A percentile compares a stretch with the other conserved stretches of the same genome.
These are phyloP conservation scores for Rutilus rutilus DNA, from an alignment of 2,113 vertebrate species.

Conservation along the genomic window DNA sequence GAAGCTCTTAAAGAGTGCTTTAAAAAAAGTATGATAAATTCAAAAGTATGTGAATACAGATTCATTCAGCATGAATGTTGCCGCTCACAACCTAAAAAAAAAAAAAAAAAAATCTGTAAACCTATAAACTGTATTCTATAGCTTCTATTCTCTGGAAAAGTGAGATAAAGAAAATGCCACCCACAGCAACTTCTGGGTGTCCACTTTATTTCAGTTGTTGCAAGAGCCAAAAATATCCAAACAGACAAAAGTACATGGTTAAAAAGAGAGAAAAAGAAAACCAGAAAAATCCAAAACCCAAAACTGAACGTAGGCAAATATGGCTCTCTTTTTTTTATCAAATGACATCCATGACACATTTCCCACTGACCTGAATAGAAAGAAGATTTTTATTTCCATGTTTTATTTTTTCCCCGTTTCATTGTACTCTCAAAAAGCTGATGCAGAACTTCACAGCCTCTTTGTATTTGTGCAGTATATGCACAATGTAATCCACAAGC, in stretches of 20 bases:
- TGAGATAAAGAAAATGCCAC: conserved; percentile 30
- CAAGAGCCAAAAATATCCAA: conserved; percentile 15
- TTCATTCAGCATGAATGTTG: neutral
- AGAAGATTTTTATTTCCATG: conserved; percentile 18
- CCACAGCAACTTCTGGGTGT: conserved; percentile 23
- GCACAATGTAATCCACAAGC: conserved; percentile 28
- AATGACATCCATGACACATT: conserved; percentile 26
- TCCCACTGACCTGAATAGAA: conserved; percentile 22
- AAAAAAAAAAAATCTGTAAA: neutral
- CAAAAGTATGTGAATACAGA: neutral
- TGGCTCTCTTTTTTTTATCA: neutral
- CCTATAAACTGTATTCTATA: conserved; percentile 23
- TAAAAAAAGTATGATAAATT: neutral
- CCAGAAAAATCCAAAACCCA: neutral
- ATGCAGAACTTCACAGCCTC: conserved; percentile 40
- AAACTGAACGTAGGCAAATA: neutral
- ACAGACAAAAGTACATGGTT: neutral
- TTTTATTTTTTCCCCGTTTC: conserved; percentile 29
- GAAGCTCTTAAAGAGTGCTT: neutral
- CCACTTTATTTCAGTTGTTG: conserved; percentile 32
- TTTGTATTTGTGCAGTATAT: conserved; percentile 30
- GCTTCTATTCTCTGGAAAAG: conserved; percentile 7
- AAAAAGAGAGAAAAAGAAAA: neutral
- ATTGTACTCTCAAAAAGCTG: conserved; percentile 34
- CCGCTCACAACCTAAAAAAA: neutral